Base-by-base conservation (phyloP, 92 coral and sea anemone genomes). In the Paramuricea clavata region DNA sequence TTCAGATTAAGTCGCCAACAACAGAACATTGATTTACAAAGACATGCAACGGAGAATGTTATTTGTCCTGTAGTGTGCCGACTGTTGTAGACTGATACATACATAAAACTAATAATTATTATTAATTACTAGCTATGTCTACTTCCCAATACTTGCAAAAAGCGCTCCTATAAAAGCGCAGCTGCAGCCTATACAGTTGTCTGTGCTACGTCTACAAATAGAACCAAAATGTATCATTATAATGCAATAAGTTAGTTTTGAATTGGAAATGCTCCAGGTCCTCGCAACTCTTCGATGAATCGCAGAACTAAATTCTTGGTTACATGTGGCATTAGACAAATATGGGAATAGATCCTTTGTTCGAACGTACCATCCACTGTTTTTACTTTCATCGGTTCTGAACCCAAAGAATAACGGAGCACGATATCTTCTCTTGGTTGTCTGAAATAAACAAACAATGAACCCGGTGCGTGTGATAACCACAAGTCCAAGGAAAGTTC, bases 401-500 rank as follows among this genome's bases (percentile, higher is more conserved):
- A 26, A 27, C 9, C 76, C 39, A 74, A 42, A n/a, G 59, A 74
- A 44, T 74, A 74, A 47, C 49, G 44, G 11, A 2, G 27, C 59
- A 74, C 80, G 30, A 74, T 47, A 27, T 74, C 80, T 13, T 42
- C 10, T 47, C 80, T 74, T 34, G 57, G 57, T 12, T 27, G 27
- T 22, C 32, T 74, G 30, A 74, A 41, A 6, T 27, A 74, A 17
- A 74, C 16, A 44, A 74, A 74, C 34, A 74, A n/a, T 41, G 80
- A 74, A 13, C 80, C 80, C 6, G 28, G 80, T 2, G 28, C 11
- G 21, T 27, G 56, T 11, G 31, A 74, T 57, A 74, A 16, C 80
- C 80, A 74, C 80, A 74, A 32, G 80, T 74, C 60, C 23, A 36
- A 25, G 59, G 12, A 25, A 11, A 74, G 44, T 41, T 41, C 56